Evolutionary conservation across 2,888 invertebrate species (phyloP), one percentile per base, ranked within the genome.

Genomic region (Drosophila nr. medialis): DNA sequence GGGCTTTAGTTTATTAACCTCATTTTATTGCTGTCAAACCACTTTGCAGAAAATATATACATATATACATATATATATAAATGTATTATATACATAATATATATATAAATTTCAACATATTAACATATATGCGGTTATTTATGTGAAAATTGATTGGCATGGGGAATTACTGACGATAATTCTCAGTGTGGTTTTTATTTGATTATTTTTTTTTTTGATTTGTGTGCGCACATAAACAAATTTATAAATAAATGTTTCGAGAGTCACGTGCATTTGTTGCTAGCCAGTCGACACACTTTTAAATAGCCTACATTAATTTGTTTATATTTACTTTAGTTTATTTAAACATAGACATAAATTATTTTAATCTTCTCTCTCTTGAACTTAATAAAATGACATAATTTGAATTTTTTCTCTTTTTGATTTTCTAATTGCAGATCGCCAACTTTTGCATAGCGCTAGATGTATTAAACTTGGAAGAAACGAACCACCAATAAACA

Each of bases 1-100:
- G 58, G 29, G 48, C 49, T 80, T 77, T 69, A 78, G 89, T 84
- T 84, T 89, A 80, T 89, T 89, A 86, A 85, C 84, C 89, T 76
- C 71, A 73, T 73, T 85, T 69, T 48, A 49, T 64, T 67, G 63
- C 51, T 58, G 59, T 40, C 27, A 48, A 55, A 38, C 50, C 62
- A 51, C 48, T 56, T 49, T 38, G 40, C 15, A 51, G 68, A 32
- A 45, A 32, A 11, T 49, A 51, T 34, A 36, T 49, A 15, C 51
- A 10, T 29, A 15, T 65, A 58, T 49, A 29, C 6, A 29, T 38
- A n/a, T 24, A 15, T 49, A 50, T 34, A 36, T n/a, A n/a, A n/a
- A n/a, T n/a, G n/a, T 49, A n/a, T 51, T 29, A 18, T 66, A 59
- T 49, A 30, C 8, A 8, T 38, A n/a, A 13, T 10, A 10, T 36